These are phyloP conservation scores for Lasiurus borealis DNA, from an alignment of 2,113 vertebrate genomes.

Conservation along the genomic window DNA sequence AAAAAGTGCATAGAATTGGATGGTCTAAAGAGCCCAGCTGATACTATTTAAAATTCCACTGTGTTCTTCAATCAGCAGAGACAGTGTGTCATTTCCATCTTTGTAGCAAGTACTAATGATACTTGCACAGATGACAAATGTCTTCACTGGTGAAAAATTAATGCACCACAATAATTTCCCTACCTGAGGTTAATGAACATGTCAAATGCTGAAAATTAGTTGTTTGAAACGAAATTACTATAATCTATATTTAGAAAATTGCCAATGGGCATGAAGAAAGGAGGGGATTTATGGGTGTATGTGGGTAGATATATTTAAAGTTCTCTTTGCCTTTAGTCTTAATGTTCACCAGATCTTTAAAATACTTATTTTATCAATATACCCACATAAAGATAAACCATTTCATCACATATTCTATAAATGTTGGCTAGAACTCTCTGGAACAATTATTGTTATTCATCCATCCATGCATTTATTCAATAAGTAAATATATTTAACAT, in stretches of 20 bases:
- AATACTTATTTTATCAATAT: slow-evolving; percentile 36
- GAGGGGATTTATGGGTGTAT: slow-evolving; percentile 52
- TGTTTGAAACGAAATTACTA: slow-evolving; percentile 97
- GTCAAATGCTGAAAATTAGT: slow-evolving; percentile 97
- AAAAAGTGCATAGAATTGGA: slow-evolving; percentile 65
- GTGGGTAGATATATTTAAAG: slow-evolving; percentile 66
- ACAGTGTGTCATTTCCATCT: slow-evolving; percentile 88
- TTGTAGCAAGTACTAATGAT: slow-evolving; percentile 90
- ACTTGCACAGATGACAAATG: slow-evolving; percentile 95
- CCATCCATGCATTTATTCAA: slow-evolving; percentile 32
- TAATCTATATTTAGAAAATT: slow-evolving; percentile 96
- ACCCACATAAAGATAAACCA: slow-evolving; percentile 45
- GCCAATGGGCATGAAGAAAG: slow-evolving; percentile 64
- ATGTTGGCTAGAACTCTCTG: neutral
- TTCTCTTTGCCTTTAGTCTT: slow-evolving; percentile 64
- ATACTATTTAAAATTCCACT: slow-evolving; percentile 87
- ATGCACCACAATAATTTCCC: slow-evolving; percentile 94
- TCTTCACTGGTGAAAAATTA: slow-evolving; percentile 95
- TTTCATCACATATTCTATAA: neutral
- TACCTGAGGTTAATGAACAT: slow-evolving; percentile 96
- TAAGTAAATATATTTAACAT: neutral
- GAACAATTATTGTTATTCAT: slow-evolving; percentile 60
- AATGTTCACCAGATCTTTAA: slow-evolving; percentile 55
- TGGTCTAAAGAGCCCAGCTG: slow-evolving; percentile 83
- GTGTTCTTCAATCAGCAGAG: slow-evolving; percentile 85